These are phyloP conservation scores for Strix uralensis DNA, from an alignment of 2,113 vertebrate genomes.

Conservation along the genomic window DNA sequence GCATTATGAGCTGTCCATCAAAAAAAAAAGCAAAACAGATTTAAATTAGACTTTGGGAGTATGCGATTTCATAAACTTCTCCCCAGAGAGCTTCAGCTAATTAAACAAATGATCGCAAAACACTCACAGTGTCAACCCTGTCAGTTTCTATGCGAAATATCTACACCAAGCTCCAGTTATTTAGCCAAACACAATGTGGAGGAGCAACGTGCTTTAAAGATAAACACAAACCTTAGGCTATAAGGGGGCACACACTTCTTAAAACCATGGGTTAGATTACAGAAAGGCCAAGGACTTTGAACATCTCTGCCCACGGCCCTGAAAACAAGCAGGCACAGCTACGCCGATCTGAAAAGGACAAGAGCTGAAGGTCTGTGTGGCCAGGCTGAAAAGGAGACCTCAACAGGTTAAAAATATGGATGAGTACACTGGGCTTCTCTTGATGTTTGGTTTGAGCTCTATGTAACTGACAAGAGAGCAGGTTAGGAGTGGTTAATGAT, in stretches of 20 bases:
- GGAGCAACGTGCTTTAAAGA: background rate
- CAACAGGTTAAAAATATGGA: background rate
- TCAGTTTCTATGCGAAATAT: conserved; percentile 12
- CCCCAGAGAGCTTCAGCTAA: conserved; percentile 71
- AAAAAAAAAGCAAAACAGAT: conserved; percentile 34
- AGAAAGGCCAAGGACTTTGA: background rate
- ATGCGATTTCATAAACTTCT: conserved; percentile 67
- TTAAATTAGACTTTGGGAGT: conserved; percentile 59
- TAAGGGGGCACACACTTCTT: background rate
- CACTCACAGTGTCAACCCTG: conserved; percentile 44
- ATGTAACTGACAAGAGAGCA: background rate
- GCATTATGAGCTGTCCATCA: conserved; percentile 18
- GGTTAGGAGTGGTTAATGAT: background rate
- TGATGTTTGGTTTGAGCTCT: background rate
- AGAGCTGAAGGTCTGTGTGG: background rate
- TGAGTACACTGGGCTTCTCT: background rate
- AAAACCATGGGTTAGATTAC: background rate
- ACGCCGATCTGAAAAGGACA: background rate
- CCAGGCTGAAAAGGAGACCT: background rate
- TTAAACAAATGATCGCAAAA: conserved; percentile 78
- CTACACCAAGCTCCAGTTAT: background rate
- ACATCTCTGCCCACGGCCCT: background rate
- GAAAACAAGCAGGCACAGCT: background rate
- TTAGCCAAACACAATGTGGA: background rate
- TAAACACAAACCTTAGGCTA: background rate